Evolutionary conservation across 2,888 invertebrate genomes (phyloP).

Genomic region (Dexiosoma caninum): DNA sequence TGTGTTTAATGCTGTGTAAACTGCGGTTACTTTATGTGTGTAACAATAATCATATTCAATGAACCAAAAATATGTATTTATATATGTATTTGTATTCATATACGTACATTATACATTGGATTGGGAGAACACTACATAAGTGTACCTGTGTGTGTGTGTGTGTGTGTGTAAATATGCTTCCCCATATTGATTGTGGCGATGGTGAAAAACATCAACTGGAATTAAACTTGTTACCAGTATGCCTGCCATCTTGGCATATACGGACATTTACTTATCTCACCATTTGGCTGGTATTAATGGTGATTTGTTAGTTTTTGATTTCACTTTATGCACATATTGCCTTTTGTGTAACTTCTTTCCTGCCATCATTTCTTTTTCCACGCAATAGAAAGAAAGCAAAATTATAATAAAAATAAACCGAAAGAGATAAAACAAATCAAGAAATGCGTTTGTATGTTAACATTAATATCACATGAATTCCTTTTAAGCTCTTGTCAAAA

Average conservation of each 20-base stretch:
- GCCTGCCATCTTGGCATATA: constrained; percentile 35
- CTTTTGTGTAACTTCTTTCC: background rate
- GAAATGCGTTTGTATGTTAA: background rate
- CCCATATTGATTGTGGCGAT: background rate
- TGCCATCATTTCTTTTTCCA: background rate
- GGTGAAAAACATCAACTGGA: constrained; percentile 6
- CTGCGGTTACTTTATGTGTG: constrained; percentile 59
- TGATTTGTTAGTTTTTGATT: constrained; percentile 59
- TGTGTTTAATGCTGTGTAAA: constrained; percentile 53
- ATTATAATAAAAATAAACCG: background rate
- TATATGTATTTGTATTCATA: too few species aligned
- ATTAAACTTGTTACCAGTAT: constrained; percentile 36
- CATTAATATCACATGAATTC: too few species aligned
- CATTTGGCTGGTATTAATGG: constrained; percentile 48
- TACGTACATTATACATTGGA: too few species aligned
- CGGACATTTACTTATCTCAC: constrained; percentile 36
- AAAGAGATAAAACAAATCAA: background rate
- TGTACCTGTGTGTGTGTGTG: background rate
- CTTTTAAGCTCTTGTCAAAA: too few species aligned
- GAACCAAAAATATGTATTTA: constrained; percentile 53
- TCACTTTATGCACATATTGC: constrained; percentile 12
- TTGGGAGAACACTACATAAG: background rate
- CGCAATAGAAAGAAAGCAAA: background rate
- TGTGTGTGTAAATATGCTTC: background rate
- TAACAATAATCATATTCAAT: constrained; percentile 61